Evolutionary conservation across 2,888 invertebrate species (phyloP).

Genomic region (Elegia similella): DNA sequence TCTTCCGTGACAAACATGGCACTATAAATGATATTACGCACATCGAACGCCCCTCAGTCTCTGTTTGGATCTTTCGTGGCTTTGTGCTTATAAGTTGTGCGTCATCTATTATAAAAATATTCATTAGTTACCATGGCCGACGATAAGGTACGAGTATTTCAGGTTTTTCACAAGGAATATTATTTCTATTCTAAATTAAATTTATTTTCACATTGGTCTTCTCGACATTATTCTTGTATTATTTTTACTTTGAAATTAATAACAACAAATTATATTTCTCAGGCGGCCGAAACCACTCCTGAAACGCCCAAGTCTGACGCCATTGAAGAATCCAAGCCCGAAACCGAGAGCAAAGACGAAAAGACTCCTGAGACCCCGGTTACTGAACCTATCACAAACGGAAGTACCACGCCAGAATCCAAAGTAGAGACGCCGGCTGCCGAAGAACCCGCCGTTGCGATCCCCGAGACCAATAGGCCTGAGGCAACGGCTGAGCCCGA

Average conservation of each 20-base stretch:
- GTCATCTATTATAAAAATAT: constrained; percentile 23
- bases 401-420: constrained; percentile 68
- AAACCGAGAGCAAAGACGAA: constrained; percentile 58
- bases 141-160: constrained; percentile 46
- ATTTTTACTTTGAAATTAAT: neutral
- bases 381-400: constrained; percentile 73
- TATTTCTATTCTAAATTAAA: neutral
- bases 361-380: constrained; percentile 76
- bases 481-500: constrained; percentile 45
- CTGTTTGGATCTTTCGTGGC: constrained; percentile 34
- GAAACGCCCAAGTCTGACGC: constrained; percentile 53
- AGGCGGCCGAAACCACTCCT: constrained; percentile 67
- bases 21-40: constrained; percentile 60
- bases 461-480: constrained; percentile 43
- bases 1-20: constrained; percentile 57
- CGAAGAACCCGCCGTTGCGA: constrained; percentile 35
- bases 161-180: neutral
- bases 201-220: no score
- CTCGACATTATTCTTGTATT: constrained; percentile 13
- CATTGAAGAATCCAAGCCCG: constrained; percentile 54
- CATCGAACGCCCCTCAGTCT: constrained; percentile 59
- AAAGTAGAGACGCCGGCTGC: constrained; percentile 44
- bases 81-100: neutral
- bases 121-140: constrained; percentile 53
- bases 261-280: constrained; percentile 27